A percentile compares a stretch with the other conserved stretches of the same genome.
phyloP scores from a whole-genome alignment of 30 jellyfish, hydroid and myxozoan genomes.

The Cassiopea andromeda region DNA sequence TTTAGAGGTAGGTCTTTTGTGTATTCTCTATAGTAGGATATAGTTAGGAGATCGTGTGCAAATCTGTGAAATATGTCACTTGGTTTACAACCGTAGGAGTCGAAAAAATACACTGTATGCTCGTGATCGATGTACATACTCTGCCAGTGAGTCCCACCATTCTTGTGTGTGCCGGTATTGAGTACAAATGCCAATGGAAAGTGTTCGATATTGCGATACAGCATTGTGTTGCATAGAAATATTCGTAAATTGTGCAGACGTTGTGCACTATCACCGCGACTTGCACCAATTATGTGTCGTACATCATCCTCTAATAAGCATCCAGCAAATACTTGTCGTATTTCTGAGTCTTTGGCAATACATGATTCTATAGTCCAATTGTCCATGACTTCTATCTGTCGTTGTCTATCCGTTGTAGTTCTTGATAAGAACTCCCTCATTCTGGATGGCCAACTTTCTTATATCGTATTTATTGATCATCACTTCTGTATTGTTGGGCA shows the following conservation, averaged over 20 bases:
- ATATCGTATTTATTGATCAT: background rate
- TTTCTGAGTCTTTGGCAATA: background rate
- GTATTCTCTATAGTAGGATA: background rate
- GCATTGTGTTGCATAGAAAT: background rate
- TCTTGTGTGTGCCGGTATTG: conserved; percentile 1
- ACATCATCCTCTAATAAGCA: background rate
- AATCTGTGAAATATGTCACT: background rate
- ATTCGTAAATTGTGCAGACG: background rate
- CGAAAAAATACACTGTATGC: conserved; percentile 1
- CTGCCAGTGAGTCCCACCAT: conserved; percentile 6
- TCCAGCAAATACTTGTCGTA: background rate
- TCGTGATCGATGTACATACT: background rate
- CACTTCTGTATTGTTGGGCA: background rate
- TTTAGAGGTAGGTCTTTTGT: background rate
- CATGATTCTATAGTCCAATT: background rate
- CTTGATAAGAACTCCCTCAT: background rate
- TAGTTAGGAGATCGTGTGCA: background rate
- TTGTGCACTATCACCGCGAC: too few relatives aligned
- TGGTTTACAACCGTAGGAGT: background rate
- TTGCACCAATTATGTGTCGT: background rate
- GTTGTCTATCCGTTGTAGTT: background rate
- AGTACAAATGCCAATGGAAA: background rate
- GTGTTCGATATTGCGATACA: background rate
- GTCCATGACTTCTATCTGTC: background rate
- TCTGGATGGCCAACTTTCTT: background rate